Evolutionary conservation across 1,140 invertebrate species (phyloP).

Genomic region (Zaprionus ornatus): DNA sequence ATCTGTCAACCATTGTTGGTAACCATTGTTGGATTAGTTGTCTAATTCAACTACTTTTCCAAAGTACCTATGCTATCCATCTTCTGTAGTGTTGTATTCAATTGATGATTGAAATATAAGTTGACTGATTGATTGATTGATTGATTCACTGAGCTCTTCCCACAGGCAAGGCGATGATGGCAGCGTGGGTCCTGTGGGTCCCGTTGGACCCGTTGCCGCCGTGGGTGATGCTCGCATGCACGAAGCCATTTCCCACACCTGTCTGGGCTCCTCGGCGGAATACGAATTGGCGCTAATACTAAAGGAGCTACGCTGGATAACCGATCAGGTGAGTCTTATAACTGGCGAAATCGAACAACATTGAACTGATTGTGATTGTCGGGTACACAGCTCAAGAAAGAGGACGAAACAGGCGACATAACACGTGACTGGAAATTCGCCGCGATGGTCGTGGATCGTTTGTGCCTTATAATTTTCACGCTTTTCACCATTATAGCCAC

Average conservation of each 20-base stretch:
- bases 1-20: no score
- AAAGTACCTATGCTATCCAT: no score
- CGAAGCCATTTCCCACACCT: slow-evolving; percentile 85
- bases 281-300: slow-evolving; percentile 96
- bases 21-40: no score
- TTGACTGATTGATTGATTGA: slow-evolving; percentile 14
- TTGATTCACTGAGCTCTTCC: slow-evolving; percentile 28
- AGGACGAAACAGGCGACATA: slow-evolving; percentile 94
- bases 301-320: slow-evolving; percentile 94
- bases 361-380: not conserved
- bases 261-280: slow-evolving; percentile 88
- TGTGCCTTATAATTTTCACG: slow-evolving; percentile 99
- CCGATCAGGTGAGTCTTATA: slow-evolving; percentile 85
- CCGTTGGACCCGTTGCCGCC: slow-evolving; percentile 81
- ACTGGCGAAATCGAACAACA: not conserved
- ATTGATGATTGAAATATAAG: not conserved
- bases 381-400: slow-evolving; percentile 89
- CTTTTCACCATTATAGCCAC: slow-evolving; percentile 98
- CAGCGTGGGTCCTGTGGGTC: slow-evolving; percentile 85
- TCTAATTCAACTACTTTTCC: no score
- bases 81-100: not conserved
- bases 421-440: slow-evolving; percentile 99
- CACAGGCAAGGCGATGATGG: slow-evolving; percentile 83
- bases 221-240: slow-evolving; percentile 77
- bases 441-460: slow-evolving; percentile 99